A percentile compares a stretch with the other conserved stretches of the same genome.
Conservation (phyloP, 2,888 invertebrate genomes). For the Ophioninae sp. region DNA sequence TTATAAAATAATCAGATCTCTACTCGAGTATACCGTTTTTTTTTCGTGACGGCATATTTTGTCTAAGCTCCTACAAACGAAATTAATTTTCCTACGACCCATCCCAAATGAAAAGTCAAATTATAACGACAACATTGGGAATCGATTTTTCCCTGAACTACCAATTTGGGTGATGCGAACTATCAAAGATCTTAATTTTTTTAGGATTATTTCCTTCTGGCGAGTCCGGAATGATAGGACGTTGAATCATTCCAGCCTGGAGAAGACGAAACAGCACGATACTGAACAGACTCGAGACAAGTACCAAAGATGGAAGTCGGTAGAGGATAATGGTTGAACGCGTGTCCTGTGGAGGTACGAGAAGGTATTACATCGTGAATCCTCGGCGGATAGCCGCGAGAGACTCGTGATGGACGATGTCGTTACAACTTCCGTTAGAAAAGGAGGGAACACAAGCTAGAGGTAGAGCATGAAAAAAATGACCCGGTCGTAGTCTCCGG, state of each 20-base stretch:
- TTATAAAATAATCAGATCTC: too few species aligned
- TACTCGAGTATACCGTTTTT: too few species aligned
- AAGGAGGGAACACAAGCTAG: neutral
- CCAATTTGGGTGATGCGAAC: neutral
- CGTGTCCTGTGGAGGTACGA: slow-evolving; percentile 24
- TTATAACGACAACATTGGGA: too few species aligned
- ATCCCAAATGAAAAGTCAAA: too few species aligned
- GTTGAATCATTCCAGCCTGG: slow-evolving; percentile 9
- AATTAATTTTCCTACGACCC: too few species aligned
- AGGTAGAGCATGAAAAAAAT: neutral
- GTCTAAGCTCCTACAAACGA: too few species aligned
- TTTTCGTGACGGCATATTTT: too few species aligned
- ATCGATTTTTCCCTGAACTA: too few species aligned
- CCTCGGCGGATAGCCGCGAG: slow-evolving; percentile 27
- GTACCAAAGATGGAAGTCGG: slow-evolving; percentile 44
- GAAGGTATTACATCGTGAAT: slow-evolving; percentile 38
- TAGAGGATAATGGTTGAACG: slow-evolving; percentile 3
- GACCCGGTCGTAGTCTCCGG: neutral
- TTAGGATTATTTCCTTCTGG: neutral
- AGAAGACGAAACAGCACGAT: slow-evolving; percentile 20
- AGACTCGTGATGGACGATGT: slow-evolving; percentile 59
- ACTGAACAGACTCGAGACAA: slow-evolving; percentile 52
- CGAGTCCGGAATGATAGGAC: slow-evolving; percentile 15
- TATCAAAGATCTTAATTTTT: neutral
- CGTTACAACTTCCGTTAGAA: slow-evolving; percentile 57